These are phyloP conservation scores for Rhynchophorus ferrugineus DNA, from an alignment of 1,140 invertebrate species.

Conservation along the genomic window DNA sequence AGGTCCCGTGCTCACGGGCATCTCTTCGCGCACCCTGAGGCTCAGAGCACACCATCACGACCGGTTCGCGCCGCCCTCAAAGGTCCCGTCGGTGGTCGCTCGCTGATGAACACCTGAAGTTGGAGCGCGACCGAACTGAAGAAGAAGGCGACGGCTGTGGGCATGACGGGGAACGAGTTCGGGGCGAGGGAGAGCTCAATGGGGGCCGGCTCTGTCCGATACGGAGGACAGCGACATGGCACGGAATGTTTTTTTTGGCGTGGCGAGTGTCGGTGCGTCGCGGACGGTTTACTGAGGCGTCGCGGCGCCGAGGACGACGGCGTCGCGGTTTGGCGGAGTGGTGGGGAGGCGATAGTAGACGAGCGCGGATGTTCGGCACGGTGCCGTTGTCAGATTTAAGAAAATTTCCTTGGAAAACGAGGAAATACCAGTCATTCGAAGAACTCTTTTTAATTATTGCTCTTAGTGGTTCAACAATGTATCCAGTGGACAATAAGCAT, in stretches of 20 bases:
- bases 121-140: no score
- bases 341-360: conserved; percentile 19
- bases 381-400: conserved; percentile 1
- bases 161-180: no score
- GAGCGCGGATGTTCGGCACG: conserved; percentile 13
- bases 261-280: conserved; percentile 10
- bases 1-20: conserved; percentile 42
- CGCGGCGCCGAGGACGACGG: conserved; percentile 13
- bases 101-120: no score
- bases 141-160: no score
- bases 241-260: background rate
- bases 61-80: conserved; percentile 1
- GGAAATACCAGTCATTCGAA: no score
- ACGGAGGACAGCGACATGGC: no score
- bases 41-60: conserved; percentile 13
- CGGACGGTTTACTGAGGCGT: conserved; percentile 23
- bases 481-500: no score
- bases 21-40: conserved; percentile 25
- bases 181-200: no score
- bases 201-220: no score
- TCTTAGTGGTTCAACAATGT: no score
- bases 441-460: no score
- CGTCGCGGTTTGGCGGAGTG: conserved; percentile 10
- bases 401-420: no score
- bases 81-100: background rate